These are phyloP conservation scores for Phalacrocorax brasilianus DNA, from an alignment of 2,113 vertebrate genomes.

Conservation along the genomic window DNA sequence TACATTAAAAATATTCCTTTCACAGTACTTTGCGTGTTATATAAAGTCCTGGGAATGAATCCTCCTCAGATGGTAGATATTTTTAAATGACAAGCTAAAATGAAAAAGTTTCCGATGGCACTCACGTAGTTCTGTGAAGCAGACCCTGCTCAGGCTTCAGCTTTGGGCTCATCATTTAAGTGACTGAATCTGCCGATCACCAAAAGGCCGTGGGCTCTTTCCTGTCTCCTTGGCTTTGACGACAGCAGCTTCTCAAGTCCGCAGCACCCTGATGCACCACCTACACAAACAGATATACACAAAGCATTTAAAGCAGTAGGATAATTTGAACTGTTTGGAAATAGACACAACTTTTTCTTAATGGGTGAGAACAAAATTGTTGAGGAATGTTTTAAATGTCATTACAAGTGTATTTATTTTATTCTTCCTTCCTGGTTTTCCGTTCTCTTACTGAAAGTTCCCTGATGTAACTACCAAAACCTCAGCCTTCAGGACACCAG, in stretches of 20 bases:
- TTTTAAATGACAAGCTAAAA: not conserved
- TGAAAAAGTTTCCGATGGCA: not conserved
- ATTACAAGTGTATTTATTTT: not conserved
- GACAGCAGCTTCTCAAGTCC: conserved; percentile 16
- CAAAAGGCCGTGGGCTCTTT: conserved; percentile 37
- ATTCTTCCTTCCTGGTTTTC: not conserved
- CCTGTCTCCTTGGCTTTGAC: conserved; percentile 55
- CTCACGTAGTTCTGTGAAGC: not conserved
- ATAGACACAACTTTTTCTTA: not conserved
- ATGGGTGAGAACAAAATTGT: not conserved
- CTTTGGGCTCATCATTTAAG: conserved; percentile 40
- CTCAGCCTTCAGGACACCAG: not conserved
- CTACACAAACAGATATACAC: conserved; percentile 13
- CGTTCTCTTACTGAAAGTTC: not conserved
- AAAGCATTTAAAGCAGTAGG: not conserved
- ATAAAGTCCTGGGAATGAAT: not conserved
- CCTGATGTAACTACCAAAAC: not conserved
- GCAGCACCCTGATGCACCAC: not conserved
- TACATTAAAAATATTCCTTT: not conserved
- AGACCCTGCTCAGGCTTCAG: not conserved
- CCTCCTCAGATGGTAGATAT: not conserved
- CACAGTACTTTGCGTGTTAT: not conserved
- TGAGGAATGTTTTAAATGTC: not conserved
- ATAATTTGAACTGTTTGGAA: conserved; percentile 1
- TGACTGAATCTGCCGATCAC: conserved; percentile 23